These are phyloP conservation scores for Gonocerus acuteangulatus DNA, from an alignment of 2,888 invertebrate species.

Conservation along the genomic window DNA sequence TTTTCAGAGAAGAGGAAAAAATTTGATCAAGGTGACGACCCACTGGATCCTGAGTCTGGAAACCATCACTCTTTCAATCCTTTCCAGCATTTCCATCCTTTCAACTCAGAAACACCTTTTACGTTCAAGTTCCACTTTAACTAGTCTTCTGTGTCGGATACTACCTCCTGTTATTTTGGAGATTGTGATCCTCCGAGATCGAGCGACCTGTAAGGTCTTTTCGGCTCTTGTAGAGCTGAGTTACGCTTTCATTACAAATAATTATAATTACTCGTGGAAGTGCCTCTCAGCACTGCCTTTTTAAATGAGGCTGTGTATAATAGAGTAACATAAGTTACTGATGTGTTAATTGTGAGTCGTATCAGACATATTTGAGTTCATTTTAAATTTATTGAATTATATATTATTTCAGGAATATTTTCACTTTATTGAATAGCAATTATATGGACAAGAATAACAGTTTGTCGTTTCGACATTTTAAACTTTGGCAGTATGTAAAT, in stretches of 20 bases:
- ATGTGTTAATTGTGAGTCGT: too few relatives aligned
- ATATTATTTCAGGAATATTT: too few relatives aligned
- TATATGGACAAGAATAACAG: too few relatives aligned
- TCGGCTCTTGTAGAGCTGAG: background rate
- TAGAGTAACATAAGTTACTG: background rate
- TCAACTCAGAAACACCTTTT: conserved; percentile 83
- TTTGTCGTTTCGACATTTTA: too few relatives aligned
- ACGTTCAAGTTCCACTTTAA: conserved; percentile 97
- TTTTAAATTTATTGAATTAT: too few relatives aligned
- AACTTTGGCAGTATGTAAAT: too few relatives aligned
- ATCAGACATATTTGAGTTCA: too few relatives aligned
- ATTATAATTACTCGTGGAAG: background rate
- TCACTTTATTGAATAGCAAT: too few relatives aligned
- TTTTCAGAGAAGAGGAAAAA: conserved; percentile 85
- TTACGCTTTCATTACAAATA: too few relatives aligned
- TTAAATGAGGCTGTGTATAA: background rate
- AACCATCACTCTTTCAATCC: conserved; percentile 61
- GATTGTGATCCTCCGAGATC: too few relatives aligned
- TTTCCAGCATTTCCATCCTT: conserved; percentile 65
- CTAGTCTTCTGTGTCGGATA: conserved; percentile 44
- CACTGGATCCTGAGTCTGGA: conserved; percentile 86
- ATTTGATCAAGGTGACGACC: conserved; percentile 93
- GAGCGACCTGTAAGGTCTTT: background rate
- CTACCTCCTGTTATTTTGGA: background rate
- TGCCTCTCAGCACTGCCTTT: conserved; percentile 1